Conservation (phyloP, 1,140 invertebrate species). For the Ctenoplectra terminalis region DNA sequence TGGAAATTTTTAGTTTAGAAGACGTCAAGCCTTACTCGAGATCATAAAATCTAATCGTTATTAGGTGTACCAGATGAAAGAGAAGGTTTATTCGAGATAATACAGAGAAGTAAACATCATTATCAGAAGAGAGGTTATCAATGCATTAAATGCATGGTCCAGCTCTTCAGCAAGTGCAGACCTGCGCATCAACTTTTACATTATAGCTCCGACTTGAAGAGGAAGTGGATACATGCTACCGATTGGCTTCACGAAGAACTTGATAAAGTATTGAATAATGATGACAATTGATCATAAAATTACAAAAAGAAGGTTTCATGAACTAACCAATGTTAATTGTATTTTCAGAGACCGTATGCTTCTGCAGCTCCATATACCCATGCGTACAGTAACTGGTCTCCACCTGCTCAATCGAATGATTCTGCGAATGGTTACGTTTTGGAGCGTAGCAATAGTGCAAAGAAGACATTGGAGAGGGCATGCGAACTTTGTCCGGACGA, state of each 20-base stretch:
- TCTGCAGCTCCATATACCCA: constrained; percentile 87
- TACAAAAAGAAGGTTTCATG: background rate
- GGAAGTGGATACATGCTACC: constrained; percentile 94
- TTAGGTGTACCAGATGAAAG: constrained; percentile 93
- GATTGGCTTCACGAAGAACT: constrained; percentile 98
- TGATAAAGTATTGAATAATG: constrained; percentile 85
- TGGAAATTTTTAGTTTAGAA: background rate
- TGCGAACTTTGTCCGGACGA: constrained; percentile 92
- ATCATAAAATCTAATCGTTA: constrained; percentile 41
- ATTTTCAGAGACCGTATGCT: constrained; percentile 83
- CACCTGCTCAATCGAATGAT: constrained; percentile 96
- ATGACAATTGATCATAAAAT: background rate
- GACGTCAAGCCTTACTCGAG: background rate
- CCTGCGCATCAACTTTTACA: constrained; percentile 90
- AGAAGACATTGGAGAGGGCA: constrained; percentile 93
- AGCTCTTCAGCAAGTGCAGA: constrained; percentile 93
- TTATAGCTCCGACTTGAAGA: constrained; percentile 89
- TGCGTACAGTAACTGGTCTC: constrained; percentile 96
- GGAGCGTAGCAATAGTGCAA: constrained; percentile 96
- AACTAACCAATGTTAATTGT: constrained; percentile 20
- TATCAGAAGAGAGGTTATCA: constrained; percentile 98
- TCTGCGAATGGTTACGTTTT: constrained; percentile 97
- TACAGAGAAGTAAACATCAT: constrained; percentile 94
- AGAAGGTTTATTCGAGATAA: constrained; percentile 96
- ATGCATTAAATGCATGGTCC: constrained; percentile 97